Percentiles rank a stretch among this genome's conserved stretches.
Evolutionary conservation across 2,797 vertebrate species (phyloP).

Genomic region (Falco columbarius): DNA sequence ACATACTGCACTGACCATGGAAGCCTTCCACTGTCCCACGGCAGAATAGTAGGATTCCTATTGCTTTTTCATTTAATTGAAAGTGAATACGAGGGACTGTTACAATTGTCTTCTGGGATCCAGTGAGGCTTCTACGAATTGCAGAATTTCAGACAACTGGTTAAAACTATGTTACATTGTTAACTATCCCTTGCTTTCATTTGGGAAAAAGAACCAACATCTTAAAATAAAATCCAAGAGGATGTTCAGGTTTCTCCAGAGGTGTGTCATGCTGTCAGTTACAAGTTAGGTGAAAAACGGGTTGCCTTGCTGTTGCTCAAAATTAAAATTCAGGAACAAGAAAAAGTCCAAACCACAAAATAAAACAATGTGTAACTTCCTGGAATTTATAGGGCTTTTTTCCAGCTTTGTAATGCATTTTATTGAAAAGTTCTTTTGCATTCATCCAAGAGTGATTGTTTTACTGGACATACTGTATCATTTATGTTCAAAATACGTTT

Average conservation of each 20-base stretch:
- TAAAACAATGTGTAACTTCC: background rate
- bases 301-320: background rate
- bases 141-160: background rate
- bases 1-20: background rate
- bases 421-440: background rate
- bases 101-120: background rate
- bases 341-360: background rate
- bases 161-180: background rate
- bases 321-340: background rate
- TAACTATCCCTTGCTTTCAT: background rate
- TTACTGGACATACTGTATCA: background rate
- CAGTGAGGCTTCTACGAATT: constrained; percentile 8
- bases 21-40: background rate
- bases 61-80: constrained; percentile 42
- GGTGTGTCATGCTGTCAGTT: background rate
- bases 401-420: background rate
- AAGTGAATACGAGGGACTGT: background rate
- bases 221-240: constrained; percentile 4
- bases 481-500: background rate
- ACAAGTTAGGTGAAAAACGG: background rate
- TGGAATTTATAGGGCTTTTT: background rate
- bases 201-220: background rate
- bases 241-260: constrained; percentile 11
- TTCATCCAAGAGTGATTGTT: background rate
- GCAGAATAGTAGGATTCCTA: background rate